A percentile compares a stretch with the other conserved stretches of the same genome.
phyloP scores from a whole-genome alignment of 2,888 invertebrate genomes.

The Drosophila robusta region DNA sequence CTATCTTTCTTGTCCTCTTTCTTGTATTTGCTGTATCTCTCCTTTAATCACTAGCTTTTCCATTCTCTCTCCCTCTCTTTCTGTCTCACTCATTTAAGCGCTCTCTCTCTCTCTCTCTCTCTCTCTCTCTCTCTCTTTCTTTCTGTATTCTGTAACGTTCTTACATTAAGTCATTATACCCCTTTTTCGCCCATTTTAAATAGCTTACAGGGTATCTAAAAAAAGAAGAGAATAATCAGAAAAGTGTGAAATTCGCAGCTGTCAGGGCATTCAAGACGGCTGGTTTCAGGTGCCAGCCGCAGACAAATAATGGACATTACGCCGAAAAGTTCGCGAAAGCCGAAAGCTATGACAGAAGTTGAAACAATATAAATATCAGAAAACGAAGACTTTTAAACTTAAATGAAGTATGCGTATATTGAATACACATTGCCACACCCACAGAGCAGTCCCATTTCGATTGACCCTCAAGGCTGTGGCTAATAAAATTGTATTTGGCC shows the following conservation, averaged over 20 bases:
- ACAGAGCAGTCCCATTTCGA: not conserved
- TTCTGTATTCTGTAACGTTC: too few species aligned
- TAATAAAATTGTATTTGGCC: conserved; percentile 37
- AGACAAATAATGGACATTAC: conserved; percentile 13
- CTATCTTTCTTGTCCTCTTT: too few species aligned
- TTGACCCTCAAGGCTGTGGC: conserved; percentile 33
- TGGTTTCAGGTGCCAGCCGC: conserved; percentile 6
- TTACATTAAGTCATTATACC: not conserved
- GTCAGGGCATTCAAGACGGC: conserved; percentile 10
- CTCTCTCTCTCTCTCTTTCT: too few species aligned
- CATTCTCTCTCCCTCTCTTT: too few species aligned
- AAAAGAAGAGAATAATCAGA: conserved; percentile 10
- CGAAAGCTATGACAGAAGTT: not conserved
- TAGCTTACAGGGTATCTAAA: conserved; percentile 1
- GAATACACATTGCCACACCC: conserved; percentile 19
- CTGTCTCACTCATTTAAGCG: too few species aligned
- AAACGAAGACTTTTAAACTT: not conserved
- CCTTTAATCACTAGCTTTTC: too few species aligned
- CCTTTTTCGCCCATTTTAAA: not conserved
- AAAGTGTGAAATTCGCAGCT: conserved; percentile 23
- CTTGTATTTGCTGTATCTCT: too few species aligned
- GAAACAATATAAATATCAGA: not conserved
- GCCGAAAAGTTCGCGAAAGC: conserved; percentile 1
- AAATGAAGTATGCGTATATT: not conserved
- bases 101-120: too few species aligned